Conservation (phyloP, 2,113 vertebrate species). For the Pseudolaguvia tuberculata region DNA sequence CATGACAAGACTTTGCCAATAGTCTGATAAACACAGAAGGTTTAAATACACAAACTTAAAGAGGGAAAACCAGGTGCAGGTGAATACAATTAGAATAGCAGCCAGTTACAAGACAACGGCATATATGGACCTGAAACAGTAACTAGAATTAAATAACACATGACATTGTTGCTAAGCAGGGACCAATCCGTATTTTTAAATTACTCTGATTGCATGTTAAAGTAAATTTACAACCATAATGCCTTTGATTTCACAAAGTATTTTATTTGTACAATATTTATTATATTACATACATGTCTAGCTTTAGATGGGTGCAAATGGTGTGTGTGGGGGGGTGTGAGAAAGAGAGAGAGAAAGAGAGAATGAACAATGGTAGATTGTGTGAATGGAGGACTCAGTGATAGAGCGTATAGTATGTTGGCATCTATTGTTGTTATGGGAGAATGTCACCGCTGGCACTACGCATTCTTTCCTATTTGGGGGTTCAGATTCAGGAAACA, state of each 20-base stretch:
- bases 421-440: slow-evolving; percentile 8
- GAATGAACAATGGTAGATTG: slow-evolving; percentile 12
- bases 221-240: neutral
- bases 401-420: neutral
- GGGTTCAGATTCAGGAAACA: slow-evolving; percentile 38
- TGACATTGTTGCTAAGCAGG: slow-evolving; percentile 3
- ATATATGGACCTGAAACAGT: neutral
- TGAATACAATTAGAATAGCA: slow-evolving; percentile 6
- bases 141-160: slow-evolving; percentile 11
- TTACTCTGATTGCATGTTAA: neutral
- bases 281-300: slow-evolving; percentile 4
- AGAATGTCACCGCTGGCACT: slow-evolving; percentile 13
- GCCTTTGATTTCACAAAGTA: neutral
- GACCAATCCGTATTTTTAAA: neutral
- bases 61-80: neutral
- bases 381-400: neutral
- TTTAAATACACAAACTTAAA: slow-evolving; percentile 3
- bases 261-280: neutral
- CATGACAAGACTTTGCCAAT: neutral
- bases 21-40: neutral
- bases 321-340: neutral
- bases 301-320: neutral
- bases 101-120: neutral
- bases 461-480: slow-evolving; percentile 37
- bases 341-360: neutral